These are phyloP conservation scores for Bettongia penicillata DNA, from an alignment of 2,113 vertebrate species.

Conservation along the genomic window DNA sequence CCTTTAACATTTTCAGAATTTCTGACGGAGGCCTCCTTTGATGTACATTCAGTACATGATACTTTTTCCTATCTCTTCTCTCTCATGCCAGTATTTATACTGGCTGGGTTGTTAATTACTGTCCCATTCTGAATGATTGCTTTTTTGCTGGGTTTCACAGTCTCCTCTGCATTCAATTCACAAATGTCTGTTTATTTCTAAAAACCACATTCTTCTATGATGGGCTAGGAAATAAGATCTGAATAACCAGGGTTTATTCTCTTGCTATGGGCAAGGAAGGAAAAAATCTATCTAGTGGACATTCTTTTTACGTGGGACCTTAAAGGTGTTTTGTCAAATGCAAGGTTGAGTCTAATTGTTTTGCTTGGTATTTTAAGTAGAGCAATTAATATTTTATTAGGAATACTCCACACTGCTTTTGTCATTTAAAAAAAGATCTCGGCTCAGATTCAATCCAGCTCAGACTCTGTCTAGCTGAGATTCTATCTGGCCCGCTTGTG, in stretches of 20 bases:
- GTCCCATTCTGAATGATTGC: background rate
- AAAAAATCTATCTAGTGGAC: background rate
- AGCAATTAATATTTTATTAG: background rate
- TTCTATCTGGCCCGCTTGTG: too few relatives aligned
- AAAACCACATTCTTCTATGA: background rate
- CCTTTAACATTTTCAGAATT: background rate
- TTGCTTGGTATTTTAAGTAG: background rate
- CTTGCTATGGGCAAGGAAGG: background rate
- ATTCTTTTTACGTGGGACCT: background rate
- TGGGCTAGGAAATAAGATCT: background rate
- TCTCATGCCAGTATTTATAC: background rate
- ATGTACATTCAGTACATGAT: background rate
- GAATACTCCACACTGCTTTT: background rate
- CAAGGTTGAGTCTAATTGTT: background rate
- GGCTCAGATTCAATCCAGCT: too few relatives aligned
- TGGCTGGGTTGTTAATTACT: background rate
- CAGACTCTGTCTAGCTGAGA: too few relatives aligned
- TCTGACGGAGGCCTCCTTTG: background rate
- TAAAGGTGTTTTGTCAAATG: background rate
- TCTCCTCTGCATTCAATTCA: background rate
- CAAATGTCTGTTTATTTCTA: background rate
- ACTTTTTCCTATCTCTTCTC: background rate
- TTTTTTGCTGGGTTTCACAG: background rate
- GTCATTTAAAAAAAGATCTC: background rate
- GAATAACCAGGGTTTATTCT: background rate